Evolutionary conservation across 2,888 invertebrate genomes (phyloP), one percentile per base, ranked within the genome.

Genomic region (Trissoscelio sp.): DNA sequence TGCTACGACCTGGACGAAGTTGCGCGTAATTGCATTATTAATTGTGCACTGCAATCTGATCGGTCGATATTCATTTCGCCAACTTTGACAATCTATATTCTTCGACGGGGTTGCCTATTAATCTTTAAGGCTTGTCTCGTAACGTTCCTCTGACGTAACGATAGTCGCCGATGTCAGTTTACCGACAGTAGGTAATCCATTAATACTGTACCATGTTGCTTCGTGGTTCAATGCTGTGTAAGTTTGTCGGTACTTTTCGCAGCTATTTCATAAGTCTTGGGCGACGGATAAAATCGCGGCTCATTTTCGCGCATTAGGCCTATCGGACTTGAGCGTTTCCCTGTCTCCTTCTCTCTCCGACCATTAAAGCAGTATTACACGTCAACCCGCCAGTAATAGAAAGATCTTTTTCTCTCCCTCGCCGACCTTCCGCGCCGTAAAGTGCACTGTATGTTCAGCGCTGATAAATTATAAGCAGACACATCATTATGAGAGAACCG

Each of bases 391-490:
- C 12, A 55, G 60, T 79, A 81, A 72, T 83, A 74, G 79, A 81
- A 83, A 79, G 81, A 75, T 79, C 70, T 67, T 72, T 62, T 70
- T 48, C 70, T 55, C 39, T 46, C 44, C 34, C 39, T 57, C 64
- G 51, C 11, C 58, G 57, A 22, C 28, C 70, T 67, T 60, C 62
- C 39, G 31, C 37, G 53, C 64, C 55, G 72, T 67, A 67, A 57
- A 77, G 55, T 67, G 46, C 77, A 46, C 72, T 64, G 75, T 66
- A 64, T 58, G 75, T 37, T 34, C 75, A 48, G 46, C 22, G 64
- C 64, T 79, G 78, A 78, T 82, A 82, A 82, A 79, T 82, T 82
- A 82, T 82, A 79, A 79, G 66, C 58, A 44, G 70, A 79, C 72
- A 57, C 67, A 64, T 78, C 73, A 81, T 81, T 81, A 78, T 16